Conservation (phyloP, 2,888 invertebrate genomes). For the Gastracanthus pulcherrimus region DNA sequence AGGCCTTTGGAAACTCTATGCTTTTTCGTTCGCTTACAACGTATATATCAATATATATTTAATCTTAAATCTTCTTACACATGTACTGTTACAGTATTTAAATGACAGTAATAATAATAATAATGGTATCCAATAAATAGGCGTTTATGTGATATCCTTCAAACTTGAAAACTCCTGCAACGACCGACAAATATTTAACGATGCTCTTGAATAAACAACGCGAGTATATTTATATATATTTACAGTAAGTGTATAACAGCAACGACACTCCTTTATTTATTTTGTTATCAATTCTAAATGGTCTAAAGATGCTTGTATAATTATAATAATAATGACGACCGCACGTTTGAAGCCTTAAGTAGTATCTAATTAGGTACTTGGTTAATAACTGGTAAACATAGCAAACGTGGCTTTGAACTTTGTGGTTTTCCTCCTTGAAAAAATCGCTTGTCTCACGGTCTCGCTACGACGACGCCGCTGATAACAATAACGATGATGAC, state of each 20-base stretch:
- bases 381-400: not conserved
- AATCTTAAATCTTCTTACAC: not conserved
- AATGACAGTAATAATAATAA: slow-evolving; percentile 12
- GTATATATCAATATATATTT: slow-evolving; percentile 13
- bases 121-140: too few species aligned
- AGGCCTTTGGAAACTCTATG: slow-evolving; percentile 63
- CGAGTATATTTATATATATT: slow-evolving; percentile 3
- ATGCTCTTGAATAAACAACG: not conserved
- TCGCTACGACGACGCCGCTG: slow-evolving; percentile 27
- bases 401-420: not conserved
- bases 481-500: slow-evolving; percentile 19
- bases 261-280: not conserved
- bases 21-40: slow-evolving; percentile 45
- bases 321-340: not conserved
- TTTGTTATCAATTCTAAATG: not conserved
- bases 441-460: not conserved
- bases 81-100: not conserved
- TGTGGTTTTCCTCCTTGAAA: not conserved
- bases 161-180: not conserved
- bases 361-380: too few species aligned
- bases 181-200: slow-evolving; percentile 13
- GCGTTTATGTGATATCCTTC: not conserved
- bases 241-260: slow-evolving; percentile 14
- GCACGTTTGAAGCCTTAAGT: too few species aligned
- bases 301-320: too few species aligned